Conservation (phyloP, 2,113 vertebrate genomes). For the Trinectes maculatus region DNA sequence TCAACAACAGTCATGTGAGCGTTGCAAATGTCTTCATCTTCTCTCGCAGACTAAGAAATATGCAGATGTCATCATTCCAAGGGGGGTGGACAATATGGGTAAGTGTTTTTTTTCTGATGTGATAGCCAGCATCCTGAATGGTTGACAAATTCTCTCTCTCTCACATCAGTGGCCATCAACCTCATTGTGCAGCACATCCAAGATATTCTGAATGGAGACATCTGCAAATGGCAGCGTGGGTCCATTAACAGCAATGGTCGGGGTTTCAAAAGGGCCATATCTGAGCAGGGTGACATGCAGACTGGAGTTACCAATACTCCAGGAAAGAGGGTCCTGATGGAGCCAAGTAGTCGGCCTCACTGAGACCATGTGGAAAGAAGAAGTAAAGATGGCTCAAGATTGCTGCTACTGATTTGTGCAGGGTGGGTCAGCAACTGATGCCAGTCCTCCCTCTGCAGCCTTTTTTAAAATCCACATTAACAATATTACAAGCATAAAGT, state of each 20-base stretch:
- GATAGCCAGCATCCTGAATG: neutral
- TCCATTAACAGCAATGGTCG: constrained; percentile 80
- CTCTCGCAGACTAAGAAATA: constrained; percentile 95
- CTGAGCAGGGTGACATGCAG: constrained; percentile 80
- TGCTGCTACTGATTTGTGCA: constrained; percentile 24
- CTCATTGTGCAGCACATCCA: constrained; percentile 99
- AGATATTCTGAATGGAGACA: constrained; percentile 93
- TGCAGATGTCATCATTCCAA: constrained; percentile 95
- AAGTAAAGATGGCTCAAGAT: constrained; percentile 9
- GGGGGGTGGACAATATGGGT: constrained; percentile 99
- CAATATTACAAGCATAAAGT: constrained; percentile 3
- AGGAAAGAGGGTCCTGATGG: constrained; percentile 88
- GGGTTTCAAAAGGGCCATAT: constrained; percentile 84
- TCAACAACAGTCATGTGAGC: neutral
- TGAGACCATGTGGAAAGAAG: constrained; percentile 54
- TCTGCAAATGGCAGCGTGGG: constrained; percentile 93
- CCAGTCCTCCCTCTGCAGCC: neutral
- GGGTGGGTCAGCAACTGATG: neutral
- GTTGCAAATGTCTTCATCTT: constrained; percentile 13
- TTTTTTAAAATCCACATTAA: constrained; percentile 23
- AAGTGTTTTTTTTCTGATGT: constrained; percentile 38
- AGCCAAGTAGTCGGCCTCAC: constrained; percentile 95
- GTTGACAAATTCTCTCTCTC: neutral
- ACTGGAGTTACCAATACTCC: constrained; percentile 57
- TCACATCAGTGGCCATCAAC: constrained; percentile 92